These are phyloP conservation scores for Eidolon helvum DNA, from an alignment of 2,113 vertebrate genomes.

Conservation along the genomic window DNA sequence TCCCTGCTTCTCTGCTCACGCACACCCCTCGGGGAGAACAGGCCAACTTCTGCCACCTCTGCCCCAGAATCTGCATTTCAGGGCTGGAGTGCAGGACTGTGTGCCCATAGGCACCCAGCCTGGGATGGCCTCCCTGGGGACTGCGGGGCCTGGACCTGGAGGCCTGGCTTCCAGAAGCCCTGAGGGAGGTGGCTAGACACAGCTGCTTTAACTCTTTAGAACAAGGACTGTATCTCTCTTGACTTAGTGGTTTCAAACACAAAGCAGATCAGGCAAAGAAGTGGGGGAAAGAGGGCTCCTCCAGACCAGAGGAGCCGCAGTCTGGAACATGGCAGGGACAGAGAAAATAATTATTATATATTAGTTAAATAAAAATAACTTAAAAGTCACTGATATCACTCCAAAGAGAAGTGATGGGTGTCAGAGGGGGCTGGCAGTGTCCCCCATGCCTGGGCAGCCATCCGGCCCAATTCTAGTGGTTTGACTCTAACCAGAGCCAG, in stretches of 20 bases:
- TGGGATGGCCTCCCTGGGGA: not conserved
- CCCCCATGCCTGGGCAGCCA: not conserved
- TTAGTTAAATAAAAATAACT: conserved; percentile 78
- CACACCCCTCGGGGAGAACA: not conserved
- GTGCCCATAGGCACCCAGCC: not conserved
- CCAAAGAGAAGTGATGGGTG: conserved; percentile 58
- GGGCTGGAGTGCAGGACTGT: not conserved
- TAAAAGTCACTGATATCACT: conserved; percentile 68
- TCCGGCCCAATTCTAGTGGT: conserved; percentile 82
- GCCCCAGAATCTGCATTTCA: not conserved
- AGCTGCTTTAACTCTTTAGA: not conserved
- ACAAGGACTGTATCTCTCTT: conserved; percentile 41
- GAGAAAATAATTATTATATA: conserved; percentile 67
- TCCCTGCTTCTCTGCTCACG: not conserved
- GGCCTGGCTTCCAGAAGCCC: not conserved
- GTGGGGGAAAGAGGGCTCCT: not conserved
- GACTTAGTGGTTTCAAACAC: conserved; percentile 83
- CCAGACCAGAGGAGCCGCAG: not conserved
- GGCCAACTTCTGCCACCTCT: not conserved
- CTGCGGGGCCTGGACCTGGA: not conserved
- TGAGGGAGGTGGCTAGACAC: not conserved
- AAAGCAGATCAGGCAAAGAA: conserved; percentile 57
- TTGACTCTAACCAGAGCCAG: conserved; percentile 75
- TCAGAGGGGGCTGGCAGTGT: not conserved
- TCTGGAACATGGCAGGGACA: not conserved